Conservation (phyloP, 2,797 vertebrate species). For the Clarias platycephalus region DNA sequence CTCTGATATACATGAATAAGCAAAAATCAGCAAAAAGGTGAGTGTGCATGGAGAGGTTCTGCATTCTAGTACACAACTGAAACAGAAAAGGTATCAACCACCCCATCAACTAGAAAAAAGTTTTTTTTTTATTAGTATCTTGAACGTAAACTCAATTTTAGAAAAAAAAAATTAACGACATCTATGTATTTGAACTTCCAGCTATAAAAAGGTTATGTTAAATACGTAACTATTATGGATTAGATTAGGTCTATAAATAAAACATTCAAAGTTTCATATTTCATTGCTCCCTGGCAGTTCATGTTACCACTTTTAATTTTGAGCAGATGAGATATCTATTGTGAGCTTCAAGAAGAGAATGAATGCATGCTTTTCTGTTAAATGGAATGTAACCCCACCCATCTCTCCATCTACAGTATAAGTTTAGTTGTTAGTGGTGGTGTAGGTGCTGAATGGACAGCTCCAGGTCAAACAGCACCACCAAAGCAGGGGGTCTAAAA, state of each 20-base stretch:
- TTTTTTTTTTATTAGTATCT: not conserved
- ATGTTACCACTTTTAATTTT: not conserved
- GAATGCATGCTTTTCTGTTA: not conserved
- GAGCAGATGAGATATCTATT: not conserved
- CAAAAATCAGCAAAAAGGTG: not conserved
- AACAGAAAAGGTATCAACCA: not conserved
- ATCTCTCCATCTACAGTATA: not conserved
- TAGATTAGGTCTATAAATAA: too few species aligned
- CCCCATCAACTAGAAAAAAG: not conserved
- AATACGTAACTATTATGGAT: not conserved
- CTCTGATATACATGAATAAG: not conserved
- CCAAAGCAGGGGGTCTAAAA: not conserved
- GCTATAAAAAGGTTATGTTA: not conserved
- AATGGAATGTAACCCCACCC: not conserved
- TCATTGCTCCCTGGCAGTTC: not conserved
- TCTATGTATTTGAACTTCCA: not conserved
- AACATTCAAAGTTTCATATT: not conserved
- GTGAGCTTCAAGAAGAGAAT: not conserved
- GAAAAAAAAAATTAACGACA: not conserved
- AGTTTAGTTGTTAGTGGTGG: not conserved
- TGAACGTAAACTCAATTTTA: not conserved
- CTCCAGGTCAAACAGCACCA: conserved; percentile 3
- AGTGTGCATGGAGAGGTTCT: not conserved
- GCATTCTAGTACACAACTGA: not conserved
- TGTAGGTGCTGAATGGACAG: conserved; percentile 59